A percentile compares a stretch with the other conserved stretches of the same genome.
Evolutionary conservation across 2,797 vertebrate species (phyloP).

Genomic region (Crypturellus tataupa): DNA sequence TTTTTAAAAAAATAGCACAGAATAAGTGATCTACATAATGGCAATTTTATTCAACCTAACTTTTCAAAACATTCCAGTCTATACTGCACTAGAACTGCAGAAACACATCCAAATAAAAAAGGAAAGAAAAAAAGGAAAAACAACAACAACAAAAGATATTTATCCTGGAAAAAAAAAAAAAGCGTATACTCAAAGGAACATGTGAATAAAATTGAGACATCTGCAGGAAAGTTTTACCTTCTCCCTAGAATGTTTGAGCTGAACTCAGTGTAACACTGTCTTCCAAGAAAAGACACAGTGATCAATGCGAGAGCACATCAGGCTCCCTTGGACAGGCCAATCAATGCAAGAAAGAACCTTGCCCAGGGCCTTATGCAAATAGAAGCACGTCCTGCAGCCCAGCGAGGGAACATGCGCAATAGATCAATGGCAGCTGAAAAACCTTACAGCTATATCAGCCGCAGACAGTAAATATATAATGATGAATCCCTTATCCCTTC

Average conservation of each 20-base stretch:
- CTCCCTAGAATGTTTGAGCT: slow-evolving; percentile 89
- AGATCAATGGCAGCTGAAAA: slow-evolving; percentile 96
- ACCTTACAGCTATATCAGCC: slow-evolving; percentile 96
- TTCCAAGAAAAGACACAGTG: slow-evolving; percentile 94
- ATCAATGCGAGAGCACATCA: slow-evolving; percentile 97
- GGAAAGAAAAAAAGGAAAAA: neutral
- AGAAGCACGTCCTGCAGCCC: slow-evolving; percentile 94
- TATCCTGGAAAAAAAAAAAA: slow-evolving; percentile 40
- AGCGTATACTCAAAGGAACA: slow-evolving; percentile 77
- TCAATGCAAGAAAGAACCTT: slow-evolving; percentile 99
- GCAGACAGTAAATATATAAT: slow-evolving; percentile 96
- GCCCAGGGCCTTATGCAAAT: slow-evolving; percentile 99
- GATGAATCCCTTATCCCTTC: slow-evolving; percentile 91
- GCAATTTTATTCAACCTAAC: slow-evolving; percentile 56
- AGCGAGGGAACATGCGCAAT: slow-evolving; percentile 96
- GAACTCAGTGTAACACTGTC: slow-evolving; percentile 94
- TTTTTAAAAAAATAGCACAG: slow-evolving; percentile 64
- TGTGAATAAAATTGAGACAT: slow-evolving; percentile 86
- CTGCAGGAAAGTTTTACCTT: slow-evolving; percentile 87
- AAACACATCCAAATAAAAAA: slow-evolving; percentile 66
- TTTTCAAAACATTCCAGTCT: slow-evolving; percentile 48
- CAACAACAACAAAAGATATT: neutral
- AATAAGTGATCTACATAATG: slow-evolving; percentile 54
- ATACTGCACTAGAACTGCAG: slow-evolving; percentile 25
- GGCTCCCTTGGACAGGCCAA: slow-evolving; percentile 98